These are phyloP conservation scores for Chymomyza procnemis DNA, from an alignment of 2,888 invertebrate genomes.

Conservation along the genomic window DNA sequence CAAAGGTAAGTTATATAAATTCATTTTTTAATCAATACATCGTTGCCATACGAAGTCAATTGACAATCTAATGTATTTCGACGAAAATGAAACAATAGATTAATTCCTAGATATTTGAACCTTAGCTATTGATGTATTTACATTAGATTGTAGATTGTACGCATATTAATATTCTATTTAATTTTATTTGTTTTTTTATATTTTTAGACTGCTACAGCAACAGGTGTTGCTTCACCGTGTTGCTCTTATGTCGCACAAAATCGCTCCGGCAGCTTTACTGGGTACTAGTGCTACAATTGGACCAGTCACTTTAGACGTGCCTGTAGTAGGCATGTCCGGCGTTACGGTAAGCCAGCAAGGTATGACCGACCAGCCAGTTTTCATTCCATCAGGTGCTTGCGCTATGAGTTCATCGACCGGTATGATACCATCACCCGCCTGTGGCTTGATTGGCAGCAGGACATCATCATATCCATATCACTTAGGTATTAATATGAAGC, in stretches of 20 bases:
- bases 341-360: constrained; percentile 70
- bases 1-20: constrained; percentile 83
- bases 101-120: too few relatives aligned
- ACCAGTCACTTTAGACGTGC: constrained; percentile 76
- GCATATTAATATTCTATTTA: too few relatives aligned
- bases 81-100: too few relatives aligned
- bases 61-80: too few relatives aligned
- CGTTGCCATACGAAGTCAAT: too few relatives aligned
- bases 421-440: constrained; percentile 80
- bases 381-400: constrained; percentile 75
- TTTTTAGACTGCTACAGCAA: constrained; percentile 89
- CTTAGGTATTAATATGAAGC: constrained; percentile 82
- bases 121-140: too few relatives aligned
- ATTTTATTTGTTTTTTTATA: too few relatives aligned
- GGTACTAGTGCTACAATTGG: constrained; percentile 79
- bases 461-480: constrained; percentile 81
- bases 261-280: constrained; percentile 75
- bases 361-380: constrained; percentile 71
- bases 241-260: constrained; percentile 87
- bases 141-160: too few relatives aligned
- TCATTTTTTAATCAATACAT: not conserved
- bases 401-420: constrained; percentile 81
- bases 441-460: constrained; percentile 79
- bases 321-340: constrained; percentile 79
- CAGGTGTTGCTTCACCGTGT: constrained; percentile 92